phyloP scores from a whole-genome alignment of 2,113 vertebrate genomes.

The Hemiprocne comata region DNA sequence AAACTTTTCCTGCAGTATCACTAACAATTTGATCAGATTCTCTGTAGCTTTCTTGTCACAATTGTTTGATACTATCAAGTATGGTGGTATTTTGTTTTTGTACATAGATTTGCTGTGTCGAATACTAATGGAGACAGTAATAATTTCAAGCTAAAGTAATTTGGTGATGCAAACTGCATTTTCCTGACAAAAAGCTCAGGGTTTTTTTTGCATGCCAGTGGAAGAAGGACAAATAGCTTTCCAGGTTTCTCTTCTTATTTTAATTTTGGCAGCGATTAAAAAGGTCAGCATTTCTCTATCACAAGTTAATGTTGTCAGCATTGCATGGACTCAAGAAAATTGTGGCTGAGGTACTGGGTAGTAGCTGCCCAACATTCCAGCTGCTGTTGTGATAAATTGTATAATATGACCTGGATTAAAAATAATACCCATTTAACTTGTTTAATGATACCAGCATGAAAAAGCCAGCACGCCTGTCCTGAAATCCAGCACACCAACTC shows the following conservation, averaged over 20 bases:
- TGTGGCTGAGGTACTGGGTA: constrained; percentile 71
- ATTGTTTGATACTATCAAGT: background rate
- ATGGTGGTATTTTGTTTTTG: background rate
- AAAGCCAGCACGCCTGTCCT: constrained; percentile 93
- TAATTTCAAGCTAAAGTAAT: background rate
- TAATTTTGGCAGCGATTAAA: constrained; percentile 70
- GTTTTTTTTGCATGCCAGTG: background rate
- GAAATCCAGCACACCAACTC: constrained; percentile 95
- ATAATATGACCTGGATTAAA: constrained; percentile 80
- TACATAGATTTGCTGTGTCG: background rate
- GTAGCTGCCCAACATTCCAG: constrained; percentile 75
- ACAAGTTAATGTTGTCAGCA: constrained; percentile 76
- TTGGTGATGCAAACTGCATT: background rate
- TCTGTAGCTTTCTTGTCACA: background rate
- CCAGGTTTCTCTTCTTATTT: constrained; percentile 38
- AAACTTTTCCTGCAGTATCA: background rate
- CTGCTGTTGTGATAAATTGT: constrained; percentile 82
- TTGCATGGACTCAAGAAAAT: constrained; percentile 79
- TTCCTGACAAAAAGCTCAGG: background rate
- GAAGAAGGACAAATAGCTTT: constrained; percentile 54
- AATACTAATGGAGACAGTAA: background rate
- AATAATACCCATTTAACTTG: constrained; percentile 84
- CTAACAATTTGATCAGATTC: background rate
- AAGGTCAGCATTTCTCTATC: constrained; percentile 77
- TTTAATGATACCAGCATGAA: constrained; percentile 89